Percentiles rank a stretch among this genome's conserved stretches.
Conservation (phyloP, 2,888 invertebrate genomes). For the Nesidiocoris tenuis region DNA sequence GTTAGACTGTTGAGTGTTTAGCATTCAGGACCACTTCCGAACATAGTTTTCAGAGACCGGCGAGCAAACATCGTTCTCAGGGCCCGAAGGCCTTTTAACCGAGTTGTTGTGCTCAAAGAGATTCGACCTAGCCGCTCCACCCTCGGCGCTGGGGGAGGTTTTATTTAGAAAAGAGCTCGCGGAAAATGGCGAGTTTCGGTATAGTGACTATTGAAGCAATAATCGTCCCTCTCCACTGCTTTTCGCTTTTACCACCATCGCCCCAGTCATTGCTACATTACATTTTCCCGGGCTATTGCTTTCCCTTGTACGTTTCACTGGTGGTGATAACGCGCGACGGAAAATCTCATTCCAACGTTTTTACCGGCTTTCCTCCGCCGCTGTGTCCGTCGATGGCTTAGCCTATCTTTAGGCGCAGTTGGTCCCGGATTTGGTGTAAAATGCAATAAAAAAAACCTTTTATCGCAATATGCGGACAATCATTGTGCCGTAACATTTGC, state of each 20-base stretch:
- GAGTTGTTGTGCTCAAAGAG: neutral
- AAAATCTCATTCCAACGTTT: slow-evolving; percentile 19
- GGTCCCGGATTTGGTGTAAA: neutral
- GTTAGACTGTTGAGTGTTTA: neutral
- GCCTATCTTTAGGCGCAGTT: slow-evolving; percentile 9
- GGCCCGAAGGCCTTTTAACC: neutral
- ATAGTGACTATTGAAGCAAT: neutral
- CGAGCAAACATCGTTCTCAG: neutral
- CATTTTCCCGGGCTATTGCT: neutral
- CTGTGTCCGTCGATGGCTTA: slow-evolving; percentile 1
- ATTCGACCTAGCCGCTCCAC: neutral
- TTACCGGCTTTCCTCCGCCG: slow-evolving; percentile 1
- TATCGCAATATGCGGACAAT: neutral
- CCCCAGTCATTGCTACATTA: neutral
- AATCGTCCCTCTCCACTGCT: neutral
- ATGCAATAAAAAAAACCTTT: neutral
- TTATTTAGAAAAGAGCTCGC: neutral
- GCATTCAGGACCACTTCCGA: neutral
- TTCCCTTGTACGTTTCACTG: neutral
- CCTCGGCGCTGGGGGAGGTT: neutral
- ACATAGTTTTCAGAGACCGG: neutral
- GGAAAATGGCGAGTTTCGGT: neutral
- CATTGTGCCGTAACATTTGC: too few relatives aligned
- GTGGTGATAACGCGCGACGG: neutral
- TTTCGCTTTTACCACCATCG: neutral